Evolutionary conservation across 2,797 vertebrate genomes (phyloP).

Genomic region (Triplophysa bombifrons): DNA sequence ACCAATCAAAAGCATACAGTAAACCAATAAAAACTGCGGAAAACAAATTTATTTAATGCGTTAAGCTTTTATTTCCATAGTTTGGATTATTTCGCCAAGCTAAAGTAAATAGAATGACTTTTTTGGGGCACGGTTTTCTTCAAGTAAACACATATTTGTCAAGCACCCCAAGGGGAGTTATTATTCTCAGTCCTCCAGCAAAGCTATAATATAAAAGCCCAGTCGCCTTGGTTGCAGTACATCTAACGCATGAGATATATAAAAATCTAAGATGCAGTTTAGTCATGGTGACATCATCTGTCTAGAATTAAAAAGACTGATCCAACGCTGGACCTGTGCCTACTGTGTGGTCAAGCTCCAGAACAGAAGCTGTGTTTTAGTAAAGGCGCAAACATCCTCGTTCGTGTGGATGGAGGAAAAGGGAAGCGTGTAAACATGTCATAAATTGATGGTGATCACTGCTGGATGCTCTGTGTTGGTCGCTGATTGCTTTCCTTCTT

Average conservation of each 20-base stretch:
- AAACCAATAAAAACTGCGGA: no score
- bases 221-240: neutral
- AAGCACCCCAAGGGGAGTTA: neutral
- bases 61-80: slow-evolving; percentile 3
- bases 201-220: slow-evolving; percentile 17
- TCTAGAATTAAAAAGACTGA: slow-evolving; percentile 27
- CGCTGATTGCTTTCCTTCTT: slow-evolving; percentile 60
- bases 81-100: slow-evolving; percentile 27
- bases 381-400: slow-evolving; percentile 31
- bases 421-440: slow-evolving; percentile 54
- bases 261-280: slow-evolving; percentile 8
- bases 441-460: slow-evolving; percentile 56
- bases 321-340: slow-evolving; percentile 1
- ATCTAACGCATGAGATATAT: neutral
- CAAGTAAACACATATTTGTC: slow-evolving; percentile 47
- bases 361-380: slow-evolving; percentile 37
- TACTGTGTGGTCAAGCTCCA: slow-evolving; percentile 32
- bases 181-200: slow-evolving; percentile 25
- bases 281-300: slow-evolving; percentile 11
- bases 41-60: neutral
- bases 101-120: slow-evolving; percentile 26
- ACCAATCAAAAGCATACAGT: no score
- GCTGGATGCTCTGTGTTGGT: slow-evolving; percentile 58
- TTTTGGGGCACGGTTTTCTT: slow-evolving; percentile 1
- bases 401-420: slow-evolving; percentile 37